Base-by-base conservation (phyloP, 2,797 vertebrate species). In the Microctenopoma stevenorrisi region DNA sequence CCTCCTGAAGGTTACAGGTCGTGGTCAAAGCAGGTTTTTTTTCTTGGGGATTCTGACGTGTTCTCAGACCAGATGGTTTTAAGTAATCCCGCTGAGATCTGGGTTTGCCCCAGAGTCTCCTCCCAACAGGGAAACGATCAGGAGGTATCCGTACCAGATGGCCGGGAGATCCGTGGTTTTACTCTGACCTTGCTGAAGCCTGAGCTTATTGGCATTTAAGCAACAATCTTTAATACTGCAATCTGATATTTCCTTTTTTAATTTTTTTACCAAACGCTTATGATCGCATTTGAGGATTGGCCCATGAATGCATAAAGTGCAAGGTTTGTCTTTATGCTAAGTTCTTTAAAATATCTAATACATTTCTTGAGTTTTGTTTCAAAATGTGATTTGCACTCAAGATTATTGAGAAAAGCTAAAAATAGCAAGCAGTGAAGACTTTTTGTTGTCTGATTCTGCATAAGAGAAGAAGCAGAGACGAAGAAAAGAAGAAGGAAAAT, bases 401-500 rank as follows among this genome's bases (percentile, higher is more conserved):
- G 46, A 37, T 22, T 22, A 68, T 0, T 26, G 40, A 71, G 33
- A 48, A 4, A 49, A 52, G 55, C 14, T 44, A 28, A 54, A 14
- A 59, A 63, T 22, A 60, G 2, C 18, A 10, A 35, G 56, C n/a
- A 37, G 46, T 13, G 1, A 55, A 11, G n/a, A 5, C 14, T 38
- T 30, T 15, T 44, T 12, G 4, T 12, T 25, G 33, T 56, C 28
- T 52, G 44, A 54, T 50, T 53, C n/a, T 33, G 60, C 15, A 37
- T 18, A 37, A 66, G 6, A 58, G 53, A 53, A 42, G 33, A 49
- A 38, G 26, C 30, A 28, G 3, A 40, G 9, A 40, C 1, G 13
- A 40, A 54, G 35, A 58, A 56, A 28, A 55, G 28, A 59, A 43
- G 50, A 25, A 46, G 5, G 35, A 55, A 22, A 59, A 43, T 50